These are phyloP conservation scores for Odontomachus brunneus DNA, from an alignment of 1,140 invertebrate species.

Conservation along the genomic window DNA sequence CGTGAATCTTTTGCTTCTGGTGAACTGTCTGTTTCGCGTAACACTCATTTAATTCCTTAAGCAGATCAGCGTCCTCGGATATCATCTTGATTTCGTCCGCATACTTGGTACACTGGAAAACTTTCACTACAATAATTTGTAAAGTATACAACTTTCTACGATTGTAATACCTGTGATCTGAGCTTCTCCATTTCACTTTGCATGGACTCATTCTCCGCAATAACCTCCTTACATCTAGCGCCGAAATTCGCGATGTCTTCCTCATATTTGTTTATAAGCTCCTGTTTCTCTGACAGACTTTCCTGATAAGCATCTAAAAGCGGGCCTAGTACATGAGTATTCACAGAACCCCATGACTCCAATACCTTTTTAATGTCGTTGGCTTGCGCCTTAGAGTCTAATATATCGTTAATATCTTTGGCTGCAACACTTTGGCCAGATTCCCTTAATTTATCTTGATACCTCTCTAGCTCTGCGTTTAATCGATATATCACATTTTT, in stretches of 20 bases:
- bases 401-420: conserved; percentile 47
- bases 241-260: conserved; percentile 87
- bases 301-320: conserved; percentile 90
- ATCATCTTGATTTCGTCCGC: conserved; percentile 80
- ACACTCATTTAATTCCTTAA: conserved; percentile 87
- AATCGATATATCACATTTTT: conserved; percentile 89
- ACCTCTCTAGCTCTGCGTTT: conserved; percentile 89
- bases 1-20: conserved; percentile 87
- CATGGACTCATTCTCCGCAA: conserved; percentile 88
- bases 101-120: conserved; percentile 80
- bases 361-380: conserved; percentile 69
- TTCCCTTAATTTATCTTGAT: conserved; percentile 88
- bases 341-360: conserved; percentile 86
- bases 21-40: conserved; percentile 84
- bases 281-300: conserved; percentile 88
- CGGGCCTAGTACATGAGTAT: conserved; percentile 87
- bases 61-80: conserved; percentile 85
- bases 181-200: conserved; percentile 86
- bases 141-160: conserved; percentile 10
- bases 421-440: conserved; percentile 67
- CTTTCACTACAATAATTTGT: conserved; percentile 54
- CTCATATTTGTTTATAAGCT: conserved; percentile 88
- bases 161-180: conserved; percentile 83
- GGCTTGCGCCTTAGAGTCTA: conserved; percentile 60
- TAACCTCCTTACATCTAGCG: conserved; percentile 87